Base-by-base conservation (phyloP, 2,888 invertebrate species). In the Helicoverpa assulta region DNA sequence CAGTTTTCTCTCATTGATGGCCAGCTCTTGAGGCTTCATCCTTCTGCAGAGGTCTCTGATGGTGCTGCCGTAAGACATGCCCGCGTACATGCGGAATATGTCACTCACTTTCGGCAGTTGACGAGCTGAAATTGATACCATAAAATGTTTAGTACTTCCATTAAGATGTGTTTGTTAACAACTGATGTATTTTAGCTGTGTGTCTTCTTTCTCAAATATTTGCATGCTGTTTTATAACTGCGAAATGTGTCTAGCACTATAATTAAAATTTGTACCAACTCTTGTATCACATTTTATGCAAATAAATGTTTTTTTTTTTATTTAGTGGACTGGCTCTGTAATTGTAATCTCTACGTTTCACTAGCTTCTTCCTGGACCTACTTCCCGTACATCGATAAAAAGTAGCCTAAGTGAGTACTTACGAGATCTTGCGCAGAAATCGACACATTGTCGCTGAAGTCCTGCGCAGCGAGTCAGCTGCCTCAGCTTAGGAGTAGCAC, bases 1-100 rank as follows among this genome's bases (percentile, higher is more conserved):
- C 58, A 99, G 96, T 86, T 97, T 97, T 80, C 98, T 96, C 93
- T 98, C 98, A 88, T 98, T 97, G 83, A 98, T 97, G 82, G 97
- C 96, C 57, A 98, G 93, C 78, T 96, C 96, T 80, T 97, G 97
- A 6, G 98, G 98, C 90, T 97, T 97, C 89, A 96, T 95, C 60
- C 98, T 96, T 56, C 97, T 94, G 90, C 98, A 98, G 43, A 98
- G 93, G 87, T 98, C 98, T 73, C 97, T 96, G 76, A 98, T 96
- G 1, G 97, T 98, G 55, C 97, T 97, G 12, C 98, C 98, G 86
- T 98, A 97, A 14, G 97, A 97, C 97, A 98, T 97, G 78, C 96
- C 97, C 51, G 97, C 97, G 91, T 98, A 98, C 94, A 98, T 96
- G 59, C 96, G 96, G 88, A 98, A 97, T 79, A 98, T 96, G 88